Evolutionary conservation across 2,113 vertebrate species (phyloP), one percentile per base, ranked within the genome.

Genomic region (Gymnorhina tibicen): DNA sequence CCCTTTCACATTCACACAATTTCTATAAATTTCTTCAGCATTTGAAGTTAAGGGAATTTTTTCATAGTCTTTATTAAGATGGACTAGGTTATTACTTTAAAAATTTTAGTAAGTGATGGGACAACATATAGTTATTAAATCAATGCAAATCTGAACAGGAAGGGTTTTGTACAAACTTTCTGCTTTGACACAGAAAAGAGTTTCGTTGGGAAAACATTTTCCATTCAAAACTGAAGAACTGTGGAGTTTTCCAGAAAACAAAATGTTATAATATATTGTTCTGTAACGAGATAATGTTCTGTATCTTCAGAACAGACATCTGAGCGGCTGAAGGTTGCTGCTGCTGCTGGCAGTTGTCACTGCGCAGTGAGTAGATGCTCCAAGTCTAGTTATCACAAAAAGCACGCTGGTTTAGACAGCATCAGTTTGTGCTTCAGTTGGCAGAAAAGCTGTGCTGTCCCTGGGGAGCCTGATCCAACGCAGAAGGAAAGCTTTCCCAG

Each of bases 361-460:
- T 79, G 35, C 37, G 64, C 44, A 41, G 30, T 19, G 28, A 60
- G 41, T 74, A 32, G 84, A 33, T 80, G 58, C 58, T 89, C 78
- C 59, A 69, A 66, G 44, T 39, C 78, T 78, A 58, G 75, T 79
- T 95, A 82, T 46, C 28, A 6, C 81, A 77, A 24, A 66, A 58
- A 62, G n/a, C 6, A 0, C 0, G 0, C 85, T 68, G 81, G 66
- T 32, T 55, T 64, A 73, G 74, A 76, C 70, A 76, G 42, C 59
- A 39, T 70, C 6, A 3, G 42, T 93, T 95, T 82, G 89, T 56
- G 85, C 87, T 92, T 89, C 76, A 82, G 81, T 10, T 89, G 93
- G 85, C 87, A 88, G 85, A 94, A 89, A 89, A 85, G 85, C 85
- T 84, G 35, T 70, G 46, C 82, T 73, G 67, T 66, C 81, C 78